Conservation (phyloP, 2,113 vertebrate species). For the Paramormyrops kingsleyae region DNA sequence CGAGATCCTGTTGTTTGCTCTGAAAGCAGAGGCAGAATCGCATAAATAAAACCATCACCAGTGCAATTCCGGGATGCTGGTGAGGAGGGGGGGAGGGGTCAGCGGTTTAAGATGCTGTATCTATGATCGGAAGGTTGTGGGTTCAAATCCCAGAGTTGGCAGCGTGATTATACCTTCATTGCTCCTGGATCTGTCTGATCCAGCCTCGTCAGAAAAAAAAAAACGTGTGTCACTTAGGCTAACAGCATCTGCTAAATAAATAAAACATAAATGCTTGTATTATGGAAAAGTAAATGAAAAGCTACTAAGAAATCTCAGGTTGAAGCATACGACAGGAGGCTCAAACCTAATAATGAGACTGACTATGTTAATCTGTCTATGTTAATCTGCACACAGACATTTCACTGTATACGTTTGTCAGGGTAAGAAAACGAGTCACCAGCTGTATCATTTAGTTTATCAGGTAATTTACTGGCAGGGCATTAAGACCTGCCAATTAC, state of each 20-base stretch:
- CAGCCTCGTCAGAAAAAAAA: not conserved
- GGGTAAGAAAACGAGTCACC: conserved; percentile 59
- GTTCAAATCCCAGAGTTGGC: not conserved
- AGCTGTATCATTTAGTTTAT: conserved; percentile 81
- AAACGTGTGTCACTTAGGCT: not conserved
- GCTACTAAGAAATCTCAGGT: not conserved
- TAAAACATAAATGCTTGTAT: not conserved
- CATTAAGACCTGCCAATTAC: conserved; percentile 94
- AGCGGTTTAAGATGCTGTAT: not conserved
- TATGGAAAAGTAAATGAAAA: not conserved
- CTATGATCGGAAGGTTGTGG: not conserved
- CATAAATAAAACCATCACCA: conserved; percentile 38
- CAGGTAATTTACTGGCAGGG: conserved; percentile 94
- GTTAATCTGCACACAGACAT: not conserved
- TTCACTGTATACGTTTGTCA: not conserved
- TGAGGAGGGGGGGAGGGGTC: not conserved
- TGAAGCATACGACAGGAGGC: not conserved
- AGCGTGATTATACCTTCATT: not conserved
- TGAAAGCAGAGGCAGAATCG: conserved; percentile 60
- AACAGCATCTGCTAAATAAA: not conserved
- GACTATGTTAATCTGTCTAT: too few species aligned
- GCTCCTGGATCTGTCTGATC: not conserved
- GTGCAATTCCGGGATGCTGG: not conserved
- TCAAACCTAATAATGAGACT: not conserved
- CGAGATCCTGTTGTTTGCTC: conserved; percentile 82